A percentile compares a stretch with the other conserved stretches of the same genome.
Evolutionary conservation across 1,140 invertebrate genomes (phyloP).

Genomic region (Drosophila baimaii): DNA sequence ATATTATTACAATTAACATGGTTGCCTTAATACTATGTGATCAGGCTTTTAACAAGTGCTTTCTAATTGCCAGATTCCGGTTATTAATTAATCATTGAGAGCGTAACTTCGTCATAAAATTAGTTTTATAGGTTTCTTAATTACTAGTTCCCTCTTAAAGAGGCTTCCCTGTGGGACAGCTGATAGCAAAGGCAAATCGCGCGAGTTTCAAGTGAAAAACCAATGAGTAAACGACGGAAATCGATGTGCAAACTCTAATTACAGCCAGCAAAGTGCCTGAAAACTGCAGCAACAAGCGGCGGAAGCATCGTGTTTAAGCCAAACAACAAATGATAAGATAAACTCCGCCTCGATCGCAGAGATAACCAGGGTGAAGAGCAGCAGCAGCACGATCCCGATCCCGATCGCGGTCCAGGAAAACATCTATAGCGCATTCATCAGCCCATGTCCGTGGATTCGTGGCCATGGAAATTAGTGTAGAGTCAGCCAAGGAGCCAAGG

Average conservation of each 20-base stretch:
- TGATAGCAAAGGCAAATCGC: slow-evolving; percentile 52
- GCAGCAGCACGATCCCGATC: slow-evolving; percentile 14
- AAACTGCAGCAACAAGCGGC: slow-evolving; percentile 5
- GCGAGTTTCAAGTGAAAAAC: slow-evolving; percentile 11
- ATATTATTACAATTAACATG: slow-evolving; percentile 4
- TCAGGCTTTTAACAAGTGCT: not conserved
- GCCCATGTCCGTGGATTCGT: slow-evolving; percentile 41
- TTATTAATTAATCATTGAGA: slow-evolving; percentile 2
- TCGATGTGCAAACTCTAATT: slow-evolving; percentile 34
- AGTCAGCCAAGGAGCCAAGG: slow-evolving; percentile 30
- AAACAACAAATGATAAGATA: slow-evolving; percentile 65
- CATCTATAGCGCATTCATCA: not conserved
- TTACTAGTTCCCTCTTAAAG: not conserved
- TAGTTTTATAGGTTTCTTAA: not conserved
- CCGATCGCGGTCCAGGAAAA: slow-evolving; percentile 7
- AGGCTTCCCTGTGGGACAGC: slow-evolving; percentile 14
- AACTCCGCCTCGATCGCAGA: slow-evolving; percentile 13
- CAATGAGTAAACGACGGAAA: slow-evolving; percentile 27
- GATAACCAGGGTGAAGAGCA: slow-evolving; percentile 10
- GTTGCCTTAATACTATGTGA: slow-evolving; percentile 8
- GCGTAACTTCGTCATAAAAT: not conserved
- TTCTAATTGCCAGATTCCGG: slow-evolving; percentile 1
- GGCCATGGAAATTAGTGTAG: slow-evolving; percentile 75
- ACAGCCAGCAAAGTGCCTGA: slow-evolving; percentile 66
- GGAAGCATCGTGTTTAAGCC: slow-evolving; percentile 25